phyloP scores from a whole-genome alignment of 2,113 vertebrate genomes.

The Podocnemis expansa region DNA sequence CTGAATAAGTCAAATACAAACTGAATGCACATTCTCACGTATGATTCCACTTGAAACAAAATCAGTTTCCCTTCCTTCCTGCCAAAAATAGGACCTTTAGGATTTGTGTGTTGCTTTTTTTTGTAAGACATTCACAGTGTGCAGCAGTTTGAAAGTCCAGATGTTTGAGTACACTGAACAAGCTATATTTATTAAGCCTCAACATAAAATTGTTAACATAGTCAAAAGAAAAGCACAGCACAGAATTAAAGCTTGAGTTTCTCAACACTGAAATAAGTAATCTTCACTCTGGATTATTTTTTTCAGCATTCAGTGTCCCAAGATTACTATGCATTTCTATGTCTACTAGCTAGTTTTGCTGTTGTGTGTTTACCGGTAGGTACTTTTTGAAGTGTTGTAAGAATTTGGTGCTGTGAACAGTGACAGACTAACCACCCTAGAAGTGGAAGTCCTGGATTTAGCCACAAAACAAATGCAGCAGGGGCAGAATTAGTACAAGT shows the following conservation, averaged over 20 bases:
- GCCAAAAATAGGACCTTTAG: not conserved
- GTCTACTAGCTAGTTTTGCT: not conserved
- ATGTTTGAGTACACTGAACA: not conserved
- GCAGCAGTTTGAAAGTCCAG: not conserved
- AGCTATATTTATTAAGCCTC: not conserved
- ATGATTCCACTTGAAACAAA: not conserved
- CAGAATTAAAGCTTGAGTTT: fast-evolving
- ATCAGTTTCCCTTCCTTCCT: not conserved
- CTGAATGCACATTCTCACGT: not conserved
- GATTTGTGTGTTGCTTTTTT: not conserved
- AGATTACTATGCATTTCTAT: not conserved
- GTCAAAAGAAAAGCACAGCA: not conserved
- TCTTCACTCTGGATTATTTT: not conserved
- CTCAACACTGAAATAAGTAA: not conserved
- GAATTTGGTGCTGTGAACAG: not conserved
- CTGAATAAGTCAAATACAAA: not conserved
- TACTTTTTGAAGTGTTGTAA: not conserved
- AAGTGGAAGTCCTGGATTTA: not conserved
- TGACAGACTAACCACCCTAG: not conserved
- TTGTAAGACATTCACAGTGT: not conserved
- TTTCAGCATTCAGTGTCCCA: not conserved
- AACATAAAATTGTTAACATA: not conserved
- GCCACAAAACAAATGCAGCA: fast-evolving
- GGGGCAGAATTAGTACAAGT: not conserved
- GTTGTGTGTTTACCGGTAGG: not conserved